Evolutionary conservation across 2,797 vertebrate species (phyloP).

Genomic region (Cichlasoma orientale): DNA sequence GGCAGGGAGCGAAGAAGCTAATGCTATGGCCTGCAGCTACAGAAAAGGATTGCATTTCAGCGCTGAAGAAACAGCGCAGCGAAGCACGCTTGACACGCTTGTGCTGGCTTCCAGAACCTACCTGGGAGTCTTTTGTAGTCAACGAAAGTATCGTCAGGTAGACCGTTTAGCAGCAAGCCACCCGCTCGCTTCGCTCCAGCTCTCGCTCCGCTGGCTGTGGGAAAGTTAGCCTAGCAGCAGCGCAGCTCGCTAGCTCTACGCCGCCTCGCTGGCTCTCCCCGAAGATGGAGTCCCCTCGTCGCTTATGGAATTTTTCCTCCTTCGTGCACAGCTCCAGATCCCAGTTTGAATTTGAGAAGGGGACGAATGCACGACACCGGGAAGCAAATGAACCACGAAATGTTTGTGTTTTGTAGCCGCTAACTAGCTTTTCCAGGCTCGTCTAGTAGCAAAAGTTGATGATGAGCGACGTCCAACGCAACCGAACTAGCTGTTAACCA

Average conservation of each 20-base stretch:
- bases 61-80: not conserved
- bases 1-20: not conserved
- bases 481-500: conserved; percentile 58
- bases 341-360: not conserved
- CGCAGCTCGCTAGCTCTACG: conserved; percentile 59
- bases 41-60: conserved; percentile 17
- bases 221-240: conserved; percentile 69
- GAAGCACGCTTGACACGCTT: not conserved
- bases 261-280: conserved; percentile 46
- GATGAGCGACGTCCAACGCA: conserved; percentile 64
- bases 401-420: conserved; percentile 2
- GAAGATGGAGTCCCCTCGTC: conserved; percentile 66
- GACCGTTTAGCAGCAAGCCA: conserved; percentile 34
- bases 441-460: conserved; percentile 76
- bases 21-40: conserved; percentile 41
- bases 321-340: not conserved
- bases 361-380: not conserved
- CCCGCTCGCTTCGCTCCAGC: conserved; percentile 28
- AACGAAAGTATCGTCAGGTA: conserved; percentile 57
- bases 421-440: conserved; percentile 55
- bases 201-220: conserved; percentile 26
- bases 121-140: conserved; percentile 76
- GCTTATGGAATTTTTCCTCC: conserved; percentile 35
- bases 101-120: conserved; percentile 23
- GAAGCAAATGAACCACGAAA: not conserved